Conservation (phyloP, 2,797 vertebrate genomes). For the Rhynchotus rufescens region DNA sequence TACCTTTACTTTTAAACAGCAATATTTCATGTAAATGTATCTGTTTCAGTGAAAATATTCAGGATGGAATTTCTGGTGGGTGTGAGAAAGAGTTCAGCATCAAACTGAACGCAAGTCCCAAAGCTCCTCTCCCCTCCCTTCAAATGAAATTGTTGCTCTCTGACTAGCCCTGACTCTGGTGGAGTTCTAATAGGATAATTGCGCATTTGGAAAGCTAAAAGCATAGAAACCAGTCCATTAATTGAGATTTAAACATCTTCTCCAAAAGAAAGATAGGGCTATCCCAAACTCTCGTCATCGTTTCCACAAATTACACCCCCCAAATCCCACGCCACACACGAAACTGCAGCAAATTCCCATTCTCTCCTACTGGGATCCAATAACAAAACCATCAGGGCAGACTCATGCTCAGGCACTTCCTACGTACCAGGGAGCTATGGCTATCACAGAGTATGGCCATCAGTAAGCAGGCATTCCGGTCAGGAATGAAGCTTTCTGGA, state of each 20-base stretch:
- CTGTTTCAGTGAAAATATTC: constrained; percentile 28
- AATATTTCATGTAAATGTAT: constrained; percentile 33
- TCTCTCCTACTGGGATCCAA: not conserved
- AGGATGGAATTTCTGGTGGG: constrained; percentile 32
- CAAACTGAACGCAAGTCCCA: constrained; percentile 36
- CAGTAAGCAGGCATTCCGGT: not conserved
- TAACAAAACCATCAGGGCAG: not conserved
- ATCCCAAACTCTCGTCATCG: not conserved
- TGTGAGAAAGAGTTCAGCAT: constrained; percentile 46
- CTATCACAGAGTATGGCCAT: not conserved
- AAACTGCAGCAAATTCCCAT: not conserved
- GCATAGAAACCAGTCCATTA: not conserved
- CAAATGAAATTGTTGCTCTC: constrained; percentile 29
- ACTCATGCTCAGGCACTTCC: not conserved
- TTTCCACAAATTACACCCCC: not conserved
- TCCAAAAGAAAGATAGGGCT: not conserved
- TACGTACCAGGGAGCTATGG: not conserved
- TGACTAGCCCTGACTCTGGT: not conserved
- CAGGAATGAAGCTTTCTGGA: not conserved
- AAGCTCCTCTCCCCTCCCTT: constrained; percentile 21
- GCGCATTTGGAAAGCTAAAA: constrained; percentile 2
- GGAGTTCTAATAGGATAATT: constrained; percentile 19
- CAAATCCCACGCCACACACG: not conserved
- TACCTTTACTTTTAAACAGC: not conserved
- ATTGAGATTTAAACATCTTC: not conserved